Evolutionary conservation across 2,797 vertebrate species (phyloP).

Genomic region (Anguilla anguilla): DNA sequence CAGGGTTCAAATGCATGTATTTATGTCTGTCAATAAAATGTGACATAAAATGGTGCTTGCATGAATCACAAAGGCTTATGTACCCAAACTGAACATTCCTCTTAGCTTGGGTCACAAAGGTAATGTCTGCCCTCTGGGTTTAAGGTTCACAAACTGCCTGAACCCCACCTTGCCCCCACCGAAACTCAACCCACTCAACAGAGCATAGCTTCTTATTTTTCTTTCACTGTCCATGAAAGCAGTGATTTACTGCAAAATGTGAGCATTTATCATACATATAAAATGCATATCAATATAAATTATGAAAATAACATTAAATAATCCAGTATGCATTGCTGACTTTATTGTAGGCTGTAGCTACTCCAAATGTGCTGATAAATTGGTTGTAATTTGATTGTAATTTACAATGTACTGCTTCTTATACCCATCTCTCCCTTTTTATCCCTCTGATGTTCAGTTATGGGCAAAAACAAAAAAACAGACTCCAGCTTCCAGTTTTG

Average conservation of each 20-base stretch:
- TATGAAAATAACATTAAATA: background rate
- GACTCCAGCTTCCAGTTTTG: background rate
- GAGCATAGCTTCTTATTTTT: background rate
- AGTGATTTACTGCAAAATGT: background rate
- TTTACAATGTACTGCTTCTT: background rate
- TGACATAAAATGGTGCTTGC: slow-evolving; percentile 29
- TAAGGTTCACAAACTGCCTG: background rate
- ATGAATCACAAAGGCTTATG: slow-evolving; percentile 32
- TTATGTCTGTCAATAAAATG: slow-evolving; percentile 35
- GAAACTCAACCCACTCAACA: background rate
- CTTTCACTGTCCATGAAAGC: background rate
- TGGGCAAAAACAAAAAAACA: background rate
- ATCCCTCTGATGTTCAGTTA: background rate
- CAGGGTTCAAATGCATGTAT: slow-evolving; percentile 11
- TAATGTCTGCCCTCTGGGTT: slow-evolving; percentile 22
- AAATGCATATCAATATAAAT: background rate
- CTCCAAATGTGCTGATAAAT: background rate
- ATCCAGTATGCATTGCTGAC: background rate
- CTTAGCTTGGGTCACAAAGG: slow-evolving; percentile 27
- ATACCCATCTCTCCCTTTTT: background rate
- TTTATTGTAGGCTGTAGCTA: background rate
- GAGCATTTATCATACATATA: background rate
- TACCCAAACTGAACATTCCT: slow-evolving; percentile 27
- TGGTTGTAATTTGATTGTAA: background rate
- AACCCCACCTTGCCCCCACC: background rate